Base-by-base conservation (phyloP, 2,888 invertebrate genomes). In the Cheilosia grossa region DNA sequence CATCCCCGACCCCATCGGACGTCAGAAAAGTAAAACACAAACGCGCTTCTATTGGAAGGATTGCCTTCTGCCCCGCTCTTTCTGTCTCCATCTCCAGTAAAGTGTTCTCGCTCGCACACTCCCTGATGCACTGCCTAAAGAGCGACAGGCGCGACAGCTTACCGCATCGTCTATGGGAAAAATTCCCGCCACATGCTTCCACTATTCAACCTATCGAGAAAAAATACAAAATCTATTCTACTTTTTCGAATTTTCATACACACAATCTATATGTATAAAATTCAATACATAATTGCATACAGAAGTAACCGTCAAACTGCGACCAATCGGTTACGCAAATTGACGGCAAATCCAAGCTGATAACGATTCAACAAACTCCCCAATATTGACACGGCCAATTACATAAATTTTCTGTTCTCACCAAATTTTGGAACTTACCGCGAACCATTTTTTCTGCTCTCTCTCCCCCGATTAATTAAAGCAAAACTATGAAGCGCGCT, bases 141-240 rank as follows among this genome's bases (percentile, higher is more conserved):
- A 56, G 64, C 19, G 51, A 82, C 37, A 37, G 56, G 49, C 24
- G 21, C 10, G n/a, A 40, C 56, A 63, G 27, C 51, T 70, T 54
- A 59, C 47, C 19, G n/a, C 15, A 9, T 47, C 13, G 10, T 24
- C 67, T 64, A 37, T 75, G 70, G 70, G 70, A 77, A 85, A 61
- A 66, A 81, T 85, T 85, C 85, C 85, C 85, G 85, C 85, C 85
- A 85, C 85, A 85, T 85, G 85, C 80, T 85, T 75, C 66, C 64
- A 72, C 47, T 64, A 78, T 15, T 6, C 44, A n/a, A n/a, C 6
- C 7, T 42, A 44, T 44, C 15, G 27, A 69, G 56, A 61, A 81
- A 74, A 80, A 69, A 54, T 80, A 49, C 66, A 74, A 75, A 80
- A 69, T 74, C 59, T 44, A 80, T 75, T 72, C 51, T 40, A 70